Conservation (phyloP, 30 jellyfish, hydroid and myxozoan species). For the Turritopsis rubra region DNA sequence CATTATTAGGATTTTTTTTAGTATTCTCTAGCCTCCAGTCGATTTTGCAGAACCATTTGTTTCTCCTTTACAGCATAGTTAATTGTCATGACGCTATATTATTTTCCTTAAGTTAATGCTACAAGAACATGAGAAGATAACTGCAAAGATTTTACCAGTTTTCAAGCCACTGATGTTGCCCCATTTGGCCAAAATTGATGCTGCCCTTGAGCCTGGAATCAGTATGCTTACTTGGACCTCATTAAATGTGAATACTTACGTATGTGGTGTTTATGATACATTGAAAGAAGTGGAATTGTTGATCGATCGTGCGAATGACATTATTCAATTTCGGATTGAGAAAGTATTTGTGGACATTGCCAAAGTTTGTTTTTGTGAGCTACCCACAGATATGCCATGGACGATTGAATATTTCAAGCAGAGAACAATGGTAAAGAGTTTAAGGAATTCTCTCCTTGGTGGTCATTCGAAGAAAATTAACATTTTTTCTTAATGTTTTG, state of each 20-base stretch:
- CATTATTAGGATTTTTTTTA: too few relatives aligned
- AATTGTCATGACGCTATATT: neutral
- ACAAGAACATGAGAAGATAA: constrained; percentile 51
- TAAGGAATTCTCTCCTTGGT: too few relatives aligned
- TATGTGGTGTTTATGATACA: constrained; percentile 66
- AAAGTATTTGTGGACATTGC: constrained; percentile 57
- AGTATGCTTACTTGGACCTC: constrained; percentile 89
- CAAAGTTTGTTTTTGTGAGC: constrained; percentile 40
- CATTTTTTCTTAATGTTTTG: too few relatives aligned
- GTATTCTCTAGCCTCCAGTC: too few relatives aligned
- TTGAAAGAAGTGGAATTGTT: constrained; percentile 63
- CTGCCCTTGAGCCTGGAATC: constrained; percentile 89
- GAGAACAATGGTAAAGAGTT: constrained; percentile 46
- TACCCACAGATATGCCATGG: constrained; percentile 73
- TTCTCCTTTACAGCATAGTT: neutral
- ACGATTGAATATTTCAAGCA: constrained; percentile 60
- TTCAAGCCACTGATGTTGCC: constrained; percentile 74
- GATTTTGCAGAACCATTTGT: too few relatives aligned
- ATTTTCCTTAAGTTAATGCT: constrained; percentile 50
- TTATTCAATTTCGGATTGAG: constrained; percentile 58
- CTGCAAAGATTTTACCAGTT: constrained; percentile 44
- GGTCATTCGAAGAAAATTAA: too few relatives aligned
- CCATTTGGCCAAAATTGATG: constrained; percentile 69
- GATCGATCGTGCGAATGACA: constrained; percentile 75
- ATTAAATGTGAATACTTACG: constrained; percentile 51